phyloP scores from a whole-genome alignment of 1,140 invertebrate genomes.

The Theocolax elegans region DNA sequence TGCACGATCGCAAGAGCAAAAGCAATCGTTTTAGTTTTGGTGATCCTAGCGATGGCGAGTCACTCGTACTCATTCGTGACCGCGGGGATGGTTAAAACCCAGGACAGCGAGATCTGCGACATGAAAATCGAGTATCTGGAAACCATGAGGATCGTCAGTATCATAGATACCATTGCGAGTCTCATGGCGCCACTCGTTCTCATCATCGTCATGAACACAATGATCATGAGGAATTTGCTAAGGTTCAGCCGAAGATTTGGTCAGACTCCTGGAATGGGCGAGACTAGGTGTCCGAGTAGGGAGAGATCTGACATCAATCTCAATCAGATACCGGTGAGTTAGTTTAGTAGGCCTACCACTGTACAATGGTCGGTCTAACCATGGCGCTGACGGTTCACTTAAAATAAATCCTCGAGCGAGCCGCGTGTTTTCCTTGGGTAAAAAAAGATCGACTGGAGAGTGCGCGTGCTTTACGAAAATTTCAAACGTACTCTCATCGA shows the following conservation, averaged over 20 bases:
- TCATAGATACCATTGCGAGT: conserved; percentile 71
- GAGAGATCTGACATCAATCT: conserved; percentile 62
- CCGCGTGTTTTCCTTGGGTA: background rate
- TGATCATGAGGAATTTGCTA: conserved; percentile 69
- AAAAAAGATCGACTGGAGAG: background rate
- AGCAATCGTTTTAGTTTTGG: conserved; percentile 66
- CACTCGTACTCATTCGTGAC: conserved; percentile 70
- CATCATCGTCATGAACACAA: conserved; percentile 72
- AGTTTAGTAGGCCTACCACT: background rate
- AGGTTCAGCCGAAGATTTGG: conserved; percentile 64
- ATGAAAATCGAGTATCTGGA: conserved; percentile 63
- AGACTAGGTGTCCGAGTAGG: conserved; percentile 52
- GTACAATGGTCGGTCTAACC: too few species aligned
- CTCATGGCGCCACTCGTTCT: conserved; percentile 69
- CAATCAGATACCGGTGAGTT: conserved; percentile 62
- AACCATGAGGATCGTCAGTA: conserved; percentile 68
- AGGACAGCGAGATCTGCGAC: conserved; percentile 62
- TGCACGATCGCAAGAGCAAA: conserved; percentile 74
- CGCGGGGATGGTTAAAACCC: conserved; percentile 58
- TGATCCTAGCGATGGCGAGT: conserved; percentile 60
- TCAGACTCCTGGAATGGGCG: conserved; percentile 21
- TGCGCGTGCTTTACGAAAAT: background rate
- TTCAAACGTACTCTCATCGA: background rate
- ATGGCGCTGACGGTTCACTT: background rate
- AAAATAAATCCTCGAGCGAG: background rate